phyloP scores from a whole-genome alignment of 2,888 invertebrate genomes.

The Nebria salina region DNA sequence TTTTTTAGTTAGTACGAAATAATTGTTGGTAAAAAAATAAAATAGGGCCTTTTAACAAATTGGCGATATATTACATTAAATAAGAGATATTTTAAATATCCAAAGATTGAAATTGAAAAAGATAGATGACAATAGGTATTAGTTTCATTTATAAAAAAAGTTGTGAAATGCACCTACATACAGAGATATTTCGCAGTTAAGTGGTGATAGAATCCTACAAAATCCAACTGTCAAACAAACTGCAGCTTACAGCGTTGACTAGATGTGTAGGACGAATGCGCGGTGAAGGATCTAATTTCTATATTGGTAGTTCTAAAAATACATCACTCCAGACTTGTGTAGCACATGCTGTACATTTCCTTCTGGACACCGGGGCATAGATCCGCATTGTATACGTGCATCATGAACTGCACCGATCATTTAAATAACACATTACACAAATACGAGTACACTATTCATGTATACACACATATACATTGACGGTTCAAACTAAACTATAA shows the following conservation, averaged over 20 bases:
- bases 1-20: too few species aligned
- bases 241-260: neutral
- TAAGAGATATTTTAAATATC: too few species aligned
- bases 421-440: neutral
- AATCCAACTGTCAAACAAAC: constrained; percentile 31
- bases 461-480: neutral
- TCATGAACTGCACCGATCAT: neutral
- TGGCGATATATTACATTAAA: too few species aligned
- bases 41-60: too few species aligned
- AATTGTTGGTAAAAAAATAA: too few species aligned
- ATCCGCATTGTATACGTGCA: constrained; percentile 31
- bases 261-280: neutral
- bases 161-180: too few species aligned
- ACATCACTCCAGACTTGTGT: constrained; percentile 16
- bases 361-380: constrained; percentile 12
- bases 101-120: too few species aligned
- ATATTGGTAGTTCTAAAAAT: constrained; percentile 37
- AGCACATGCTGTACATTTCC: constrained; percentile 21
- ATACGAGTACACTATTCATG: neutral
- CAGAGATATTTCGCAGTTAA: neutral
- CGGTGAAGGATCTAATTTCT: constrained; percentile 14
- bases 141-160: too few species aligned
- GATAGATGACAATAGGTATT: too few species aligned
- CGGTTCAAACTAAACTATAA: too few species aligned
- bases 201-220: neutral